These are phyloP conservation scores for Palythoa grandiflora DNA, from an alignment of 92 coral and sea anemone genomes.

Conservation along the genomic window DNA sequence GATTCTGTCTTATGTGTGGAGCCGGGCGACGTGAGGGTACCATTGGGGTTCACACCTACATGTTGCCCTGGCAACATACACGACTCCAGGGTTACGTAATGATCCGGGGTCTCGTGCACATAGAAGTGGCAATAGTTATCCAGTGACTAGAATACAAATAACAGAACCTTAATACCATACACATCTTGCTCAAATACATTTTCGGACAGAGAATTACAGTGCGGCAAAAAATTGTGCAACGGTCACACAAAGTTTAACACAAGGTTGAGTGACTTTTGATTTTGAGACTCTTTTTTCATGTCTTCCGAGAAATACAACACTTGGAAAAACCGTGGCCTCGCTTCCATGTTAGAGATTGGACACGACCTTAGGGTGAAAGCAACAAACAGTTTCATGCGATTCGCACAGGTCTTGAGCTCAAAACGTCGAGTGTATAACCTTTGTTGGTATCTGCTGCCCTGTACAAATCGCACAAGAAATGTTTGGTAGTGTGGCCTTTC, in stretches of 20 bases:
- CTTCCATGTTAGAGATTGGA: too few relatives aligned
- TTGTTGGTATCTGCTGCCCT: too few relatives aligned
- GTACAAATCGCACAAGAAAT: too few relatives aligned
- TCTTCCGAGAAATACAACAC: too few relatives aligned
- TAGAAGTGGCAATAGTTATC: constrained; percentile 67
- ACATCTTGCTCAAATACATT: neutral
- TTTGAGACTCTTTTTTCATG: too few relatives aligned
- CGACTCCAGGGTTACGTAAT: constrained; percentile 61
- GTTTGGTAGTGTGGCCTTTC: too few relatives aligned
- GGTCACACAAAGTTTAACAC: neutral
- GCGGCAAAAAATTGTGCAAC: neutral
- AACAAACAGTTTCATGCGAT: too few relatives aligned
- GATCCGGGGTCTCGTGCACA: constrained; percentile 72
- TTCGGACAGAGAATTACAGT: neutral
- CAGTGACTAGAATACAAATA: constrained; percentile 30
- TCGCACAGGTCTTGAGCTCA: too few relatives aligned
- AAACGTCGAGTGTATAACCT: too few relatives aligned
- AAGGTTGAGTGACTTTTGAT: too few relatives aligned
- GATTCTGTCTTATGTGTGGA: constrained; percentile 41
- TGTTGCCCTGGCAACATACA: constrained; percentile 72
- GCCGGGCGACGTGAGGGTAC: constrained; percentile 53
- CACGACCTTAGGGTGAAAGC: too few relatives aligned
- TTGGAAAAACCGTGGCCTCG: too few relatives aligned
- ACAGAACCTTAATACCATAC: neutral
- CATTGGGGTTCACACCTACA: constrained; percentile 55